A percentile compares a stretch with the other conserved stretches of the same genome.
Conservation (phyloP, 2,113 vertebrate genomes). For the Malurus cyaneus region DNA sequence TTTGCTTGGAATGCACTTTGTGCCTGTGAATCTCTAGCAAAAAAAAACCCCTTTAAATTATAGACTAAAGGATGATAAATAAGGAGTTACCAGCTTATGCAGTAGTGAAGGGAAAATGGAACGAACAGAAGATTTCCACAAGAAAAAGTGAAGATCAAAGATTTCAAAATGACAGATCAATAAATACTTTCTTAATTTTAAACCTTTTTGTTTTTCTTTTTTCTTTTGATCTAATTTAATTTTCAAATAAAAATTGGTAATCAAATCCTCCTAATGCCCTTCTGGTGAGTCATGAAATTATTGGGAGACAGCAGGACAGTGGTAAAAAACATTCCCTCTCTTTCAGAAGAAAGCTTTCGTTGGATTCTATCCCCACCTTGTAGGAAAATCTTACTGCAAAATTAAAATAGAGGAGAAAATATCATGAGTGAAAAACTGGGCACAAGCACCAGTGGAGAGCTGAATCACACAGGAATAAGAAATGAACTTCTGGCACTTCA, state of each 20-base stretch:
- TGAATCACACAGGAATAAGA: not conserved
- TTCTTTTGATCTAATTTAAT: not conserved
- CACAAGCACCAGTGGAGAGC: not conserved
- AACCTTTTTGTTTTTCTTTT: rapidly evolving
- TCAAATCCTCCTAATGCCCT: not conserved
- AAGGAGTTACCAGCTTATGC: not conserved
- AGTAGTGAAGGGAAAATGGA: not conserved
- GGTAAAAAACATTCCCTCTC: not conserved
- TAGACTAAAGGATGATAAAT: not conserved
- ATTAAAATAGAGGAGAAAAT: not conserved
- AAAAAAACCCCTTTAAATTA: not conserved
- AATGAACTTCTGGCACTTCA: not conserved
- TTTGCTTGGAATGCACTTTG: not conserved
- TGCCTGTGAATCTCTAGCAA: not conserved
- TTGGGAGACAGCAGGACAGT: not conserved
- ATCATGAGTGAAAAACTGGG: not conserved
- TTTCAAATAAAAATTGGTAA: not conserved
- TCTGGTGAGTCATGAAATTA: not conserved
- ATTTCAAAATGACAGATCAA: not conserved
- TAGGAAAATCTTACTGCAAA: not conserved
- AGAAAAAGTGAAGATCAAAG: not conserved
- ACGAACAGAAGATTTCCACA: not conserved
- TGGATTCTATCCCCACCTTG: not conserved
- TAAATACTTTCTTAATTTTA: not conserved
- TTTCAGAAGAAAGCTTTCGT: not conserved